These are phyloP conservation scores for Rhinella marina DNA, from an alignment of 2,797 vertebrate species.

Conservation along the genomic window DNA sequence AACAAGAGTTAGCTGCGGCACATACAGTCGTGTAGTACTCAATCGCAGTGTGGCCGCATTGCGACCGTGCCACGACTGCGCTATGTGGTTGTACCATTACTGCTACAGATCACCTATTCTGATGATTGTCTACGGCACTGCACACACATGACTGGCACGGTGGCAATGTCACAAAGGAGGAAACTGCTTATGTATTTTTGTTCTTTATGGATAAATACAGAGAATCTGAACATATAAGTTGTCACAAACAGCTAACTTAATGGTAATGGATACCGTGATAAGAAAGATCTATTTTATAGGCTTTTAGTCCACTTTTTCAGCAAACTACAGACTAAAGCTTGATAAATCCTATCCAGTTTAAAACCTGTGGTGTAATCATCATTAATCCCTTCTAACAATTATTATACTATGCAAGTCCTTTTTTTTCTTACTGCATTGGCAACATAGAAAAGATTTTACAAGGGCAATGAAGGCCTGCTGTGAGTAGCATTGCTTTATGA, in stretches of 20 bases:
- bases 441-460: slow-evolving; percentile 32
- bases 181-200: neutral
- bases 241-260: slow-evolving; percentile 12
- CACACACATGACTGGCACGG: neutral
- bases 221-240: slow-evolving; percentile 1
- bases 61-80: too few species aligned
- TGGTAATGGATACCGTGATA: slow-evolving; percentile 20
- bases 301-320: slow-evolving; percentile 30
- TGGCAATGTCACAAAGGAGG: neutral
- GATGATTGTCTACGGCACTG: neutral
- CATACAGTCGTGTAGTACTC: too few species aligned
- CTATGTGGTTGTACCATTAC: neutral
- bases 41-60: too few species aligned
- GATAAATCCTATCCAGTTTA: slow-evolving; percentile 44
- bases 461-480: slow-evolving; percentile 26
- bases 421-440: slow-evolving; percentile 25
- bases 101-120: neutral
- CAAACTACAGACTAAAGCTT: slow-evolving; percentile 33
- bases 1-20: too few species aligned
- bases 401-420: slow-evolving; percentile 21
- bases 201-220: slow-evolving; percentile 18
- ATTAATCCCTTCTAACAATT: slow-evolving; percentile 56
- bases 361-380: slow-evolving; percentile 55
- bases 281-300: slow-evolving; percentile 29
- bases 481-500: slow-evolving; percentile 33